Evolutionary conservation across 2,888 invertebrate genomes (phyloP), one percentile per base, ranked within the genome.

Genomic region (Aplocera efformata): DNA sequence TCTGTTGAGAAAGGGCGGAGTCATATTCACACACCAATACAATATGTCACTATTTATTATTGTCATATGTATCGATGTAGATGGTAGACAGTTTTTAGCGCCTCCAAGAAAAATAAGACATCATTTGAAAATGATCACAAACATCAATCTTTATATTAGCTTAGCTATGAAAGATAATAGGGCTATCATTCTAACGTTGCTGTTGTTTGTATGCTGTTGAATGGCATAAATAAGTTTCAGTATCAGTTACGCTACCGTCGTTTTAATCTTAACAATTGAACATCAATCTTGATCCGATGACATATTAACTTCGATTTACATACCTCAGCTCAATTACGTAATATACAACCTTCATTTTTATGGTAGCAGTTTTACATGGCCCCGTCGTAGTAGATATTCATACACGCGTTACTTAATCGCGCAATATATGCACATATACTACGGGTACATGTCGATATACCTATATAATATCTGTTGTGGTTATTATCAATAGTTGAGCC

Each of bases 401-500:
- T 46, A 58, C 50, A 49, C 47, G 53, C 44, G 53, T 49, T 31
- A 53, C 51, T 56, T 58, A 63, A 56, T 56, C 43, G 45, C 53
- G 56, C 53, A 67, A 52, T 55, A 61, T 44, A 49, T 42, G 40
- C 35, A 56, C 58, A 58, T 64, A 55, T 58, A 53, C 38, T 48
- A n/a, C n/a, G n/a, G n/a, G n/a, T n/a, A n/a, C n/a, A n/a, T n/a
- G n/a, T n/a, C n/a, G n/a, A n/a, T 17, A 17, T 39, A 32, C 36
- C 29, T 17, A 17, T 5, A 32, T 40, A 39, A 36, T 59, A 50
- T 42, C 47, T 45, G 43, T 51, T 50, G 46, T 50, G 42, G 35
- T 53, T 49, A 69, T 75, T 71, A 76, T 63, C 56, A 56, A 55
- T 54, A 56, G 58, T 61, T 56, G 56, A 56, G 45, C n/a, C 60